Evolutionary conservation across 2,113 vertebrate genomes (phyloP).

Genomic region (Dicerorhinus sumatrensis): DNA sequence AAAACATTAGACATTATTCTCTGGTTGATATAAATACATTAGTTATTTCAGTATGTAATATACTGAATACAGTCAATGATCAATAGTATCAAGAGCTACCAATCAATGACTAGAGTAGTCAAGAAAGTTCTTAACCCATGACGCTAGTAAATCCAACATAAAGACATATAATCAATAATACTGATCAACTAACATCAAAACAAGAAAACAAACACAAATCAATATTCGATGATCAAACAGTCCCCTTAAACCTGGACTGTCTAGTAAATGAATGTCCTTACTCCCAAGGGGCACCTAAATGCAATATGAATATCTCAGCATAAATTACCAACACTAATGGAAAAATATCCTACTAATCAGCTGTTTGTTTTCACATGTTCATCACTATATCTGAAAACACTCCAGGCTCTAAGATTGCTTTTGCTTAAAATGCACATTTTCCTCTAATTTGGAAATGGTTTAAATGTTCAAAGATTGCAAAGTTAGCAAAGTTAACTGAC

Average conservation of each 20-base stretch:
- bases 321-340: not conserved
- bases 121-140: not conserved
- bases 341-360: not conserved
- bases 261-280: not conserved
- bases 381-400: not conserved
- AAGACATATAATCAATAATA: not conserved
- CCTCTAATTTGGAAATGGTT: constrained; percentile 9
- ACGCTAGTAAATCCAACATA: constrained; percentile 12
- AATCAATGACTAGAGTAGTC: not conserved
- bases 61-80: not conserved
- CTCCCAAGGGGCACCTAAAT: not conserved
- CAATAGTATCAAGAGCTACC: not conserved
- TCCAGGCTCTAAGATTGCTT: not conserved
- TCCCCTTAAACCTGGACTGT: not conserved
- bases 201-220: not conserved
- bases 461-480: constrained; percentile 23
- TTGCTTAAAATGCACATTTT: constrained; percentile 8
- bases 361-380: not conserved
- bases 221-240: not conserved
- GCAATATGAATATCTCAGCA: not conserved
- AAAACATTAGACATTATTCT: constrained; percentile 41
- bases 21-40: not conserved
- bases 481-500: not conserved
- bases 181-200: not conserved
- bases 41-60: not conserved